These are phyloP conservation scores for Drosophila basisetae DNA, from an alignment of 2,888 invertebrate genomes.

Conservation along the genomic window DNA sequence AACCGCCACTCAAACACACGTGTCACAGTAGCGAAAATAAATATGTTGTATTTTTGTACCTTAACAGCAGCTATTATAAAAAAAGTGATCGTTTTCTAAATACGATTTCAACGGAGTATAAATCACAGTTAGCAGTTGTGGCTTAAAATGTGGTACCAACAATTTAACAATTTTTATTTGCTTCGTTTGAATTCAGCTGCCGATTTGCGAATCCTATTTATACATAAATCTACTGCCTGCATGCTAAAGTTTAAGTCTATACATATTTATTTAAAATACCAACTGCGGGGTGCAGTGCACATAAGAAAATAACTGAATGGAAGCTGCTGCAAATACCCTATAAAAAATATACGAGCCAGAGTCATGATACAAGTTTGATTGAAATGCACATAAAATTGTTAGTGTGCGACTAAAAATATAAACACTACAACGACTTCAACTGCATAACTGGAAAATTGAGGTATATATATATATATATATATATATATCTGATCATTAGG, in stretches of 20 bases:
- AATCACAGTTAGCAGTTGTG: constrained; percentile 49
- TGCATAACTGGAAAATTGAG: background rate
- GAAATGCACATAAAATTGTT: background rate
- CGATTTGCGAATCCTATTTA: constrained; percentile 32
- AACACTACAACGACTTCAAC: background rate
- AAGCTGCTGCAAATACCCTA: background rate
- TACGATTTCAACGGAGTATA: constrained; percentile 58
- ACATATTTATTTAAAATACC: constrained; percentile 18
- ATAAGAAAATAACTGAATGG: background rate
- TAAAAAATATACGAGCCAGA: background rate
- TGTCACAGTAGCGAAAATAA: constrained; percentile 8
- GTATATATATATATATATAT: background rate
- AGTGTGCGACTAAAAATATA: background rate
- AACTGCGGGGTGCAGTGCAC: background rate
- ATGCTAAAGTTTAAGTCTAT: constrained; percentile 11
- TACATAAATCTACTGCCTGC: background rate
- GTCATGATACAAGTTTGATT: background rate
- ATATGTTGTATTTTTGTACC: constrained; percentile 22
- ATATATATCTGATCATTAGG: background rate
- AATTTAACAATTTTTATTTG: constrained; percentile 26
- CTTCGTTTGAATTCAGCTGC: constrained; percentile 22
- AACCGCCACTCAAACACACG: background rate
- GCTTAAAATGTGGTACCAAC: constrained; percentile 18
- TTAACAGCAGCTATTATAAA: constrained; percentile 28
- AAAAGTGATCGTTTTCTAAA: constrained; percentile 39